These are phyloP conservation scores for Lacerta bilineata DNA, from an alignment of 2,797 vertebrate species.

Conservation along the genomic window DNA sequence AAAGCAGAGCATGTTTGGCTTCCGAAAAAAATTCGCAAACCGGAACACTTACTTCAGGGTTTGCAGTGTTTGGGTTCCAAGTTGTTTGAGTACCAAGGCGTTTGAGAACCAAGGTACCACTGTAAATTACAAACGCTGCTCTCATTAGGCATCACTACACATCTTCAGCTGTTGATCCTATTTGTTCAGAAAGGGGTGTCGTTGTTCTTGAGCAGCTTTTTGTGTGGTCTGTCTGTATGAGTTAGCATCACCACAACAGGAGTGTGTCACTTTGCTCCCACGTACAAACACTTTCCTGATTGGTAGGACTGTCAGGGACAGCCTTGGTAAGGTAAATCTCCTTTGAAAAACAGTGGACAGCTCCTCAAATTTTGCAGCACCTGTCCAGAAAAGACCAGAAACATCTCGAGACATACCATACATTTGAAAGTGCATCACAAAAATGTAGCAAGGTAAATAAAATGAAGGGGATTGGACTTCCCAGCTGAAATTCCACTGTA, in stretches of 20 bases:
- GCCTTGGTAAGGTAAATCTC: neutral
- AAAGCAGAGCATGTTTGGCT: no score
- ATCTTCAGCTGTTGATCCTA: neutral
- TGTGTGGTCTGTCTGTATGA: neutral
- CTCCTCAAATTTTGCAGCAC: neutral
- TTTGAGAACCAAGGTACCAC: no score
- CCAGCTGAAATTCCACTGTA: neutral
- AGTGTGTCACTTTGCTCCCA: neutral
- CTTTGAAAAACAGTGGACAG: neutral
- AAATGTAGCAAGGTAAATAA: neutral
- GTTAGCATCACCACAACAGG: neutral
- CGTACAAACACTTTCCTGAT: neutral
- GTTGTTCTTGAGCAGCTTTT: neutral
- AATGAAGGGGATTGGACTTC: neutral
- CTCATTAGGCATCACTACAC: neutral
- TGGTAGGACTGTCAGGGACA: neutral
- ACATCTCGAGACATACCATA: neutral
- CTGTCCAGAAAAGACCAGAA: neutral
- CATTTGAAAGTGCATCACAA: conserved; percentile 11
- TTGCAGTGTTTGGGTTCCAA: no score
- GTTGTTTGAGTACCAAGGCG: no score
- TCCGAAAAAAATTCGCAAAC: no score
- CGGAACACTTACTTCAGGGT: no score
- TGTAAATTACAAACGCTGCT: neutral
- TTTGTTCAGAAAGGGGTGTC: neutral